Percentiles rank a stretch among this genome's conserved stretches.
Conservation (phyloP, 23 tunicate species). For the Aplidium turbinatum region DNA sequence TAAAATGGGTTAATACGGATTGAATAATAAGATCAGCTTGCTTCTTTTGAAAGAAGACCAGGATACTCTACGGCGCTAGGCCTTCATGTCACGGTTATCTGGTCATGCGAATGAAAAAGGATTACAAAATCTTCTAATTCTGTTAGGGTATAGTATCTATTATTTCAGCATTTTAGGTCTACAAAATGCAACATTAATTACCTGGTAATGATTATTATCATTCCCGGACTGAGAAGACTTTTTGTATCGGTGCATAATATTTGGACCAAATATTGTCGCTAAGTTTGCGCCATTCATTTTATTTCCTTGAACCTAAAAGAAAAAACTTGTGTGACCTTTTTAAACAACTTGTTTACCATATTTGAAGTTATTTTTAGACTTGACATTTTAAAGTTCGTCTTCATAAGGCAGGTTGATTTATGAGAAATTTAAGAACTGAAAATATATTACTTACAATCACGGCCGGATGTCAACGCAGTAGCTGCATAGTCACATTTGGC, state of each 20-base stretch:
- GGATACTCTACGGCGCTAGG: background rate
- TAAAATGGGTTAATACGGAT: background rate
- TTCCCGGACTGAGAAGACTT: conserved; percentile 37
- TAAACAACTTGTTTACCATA: too few relatives aligned
- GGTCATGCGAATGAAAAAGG: too few relatives aligned
- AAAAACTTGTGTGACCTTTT: too few relatives aligned
- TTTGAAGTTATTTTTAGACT: too few relatives aligned
- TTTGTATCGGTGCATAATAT: conserved; percentile 73
- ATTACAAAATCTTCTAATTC: too few relatives aligned
- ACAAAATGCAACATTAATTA: background rate
- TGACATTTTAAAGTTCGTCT: too few relatives aligned
- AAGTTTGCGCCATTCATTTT: conserved; percentile 80
- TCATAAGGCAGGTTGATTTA: too few relatives aligned
- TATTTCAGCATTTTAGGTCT: background rate
- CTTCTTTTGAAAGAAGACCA: background rate
- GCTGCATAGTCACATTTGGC: background rate
- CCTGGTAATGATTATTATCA: conserved; percentile 64
- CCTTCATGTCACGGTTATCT: too few relatives aligned
- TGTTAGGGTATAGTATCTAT: too few relatives aligned
- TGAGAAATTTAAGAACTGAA: too few relatives aligned
- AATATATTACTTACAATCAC: too few relatives aligned
- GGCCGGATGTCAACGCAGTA: background rate
- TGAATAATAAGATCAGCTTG: background rate
- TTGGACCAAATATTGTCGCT: conserved; percentile 90
- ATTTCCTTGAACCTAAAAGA: conserved; percentile 67